phyloP scores from a whole-genome alignment of 1,140 invertebrate species.

The Periplaneta americana region DNA sequence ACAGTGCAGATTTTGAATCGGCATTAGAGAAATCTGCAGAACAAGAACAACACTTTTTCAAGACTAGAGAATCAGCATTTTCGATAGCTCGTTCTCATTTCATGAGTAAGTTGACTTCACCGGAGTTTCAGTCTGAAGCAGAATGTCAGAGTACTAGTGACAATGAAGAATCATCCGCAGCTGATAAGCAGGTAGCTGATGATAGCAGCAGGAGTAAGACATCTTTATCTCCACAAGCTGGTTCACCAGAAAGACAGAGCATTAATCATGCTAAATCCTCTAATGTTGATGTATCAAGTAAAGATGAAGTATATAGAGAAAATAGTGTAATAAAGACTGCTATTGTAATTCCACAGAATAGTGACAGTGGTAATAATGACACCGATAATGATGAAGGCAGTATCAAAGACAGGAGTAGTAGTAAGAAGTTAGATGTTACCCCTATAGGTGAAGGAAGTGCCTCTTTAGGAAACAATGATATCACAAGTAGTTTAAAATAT shows the following conservation, averaged over 20 bases:
- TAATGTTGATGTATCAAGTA: not conserved
- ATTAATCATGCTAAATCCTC: not conserved
- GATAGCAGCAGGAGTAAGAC: not conserved
- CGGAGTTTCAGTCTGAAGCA: not conserved
- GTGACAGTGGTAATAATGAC: too few relatives aligned
- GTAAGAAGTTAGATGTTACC: not conserved
- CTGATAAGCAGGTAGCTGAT: not conserved
- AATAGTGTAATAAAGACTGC: not conserved
- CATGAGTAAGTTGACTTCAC: constrained; percentile 30
- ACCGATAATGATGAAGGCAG: too few relatives aligned
- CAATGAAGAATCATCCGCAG: not conserved
- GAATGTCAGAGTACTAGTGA: not conserved
- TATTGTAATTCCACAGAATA: not conserved
- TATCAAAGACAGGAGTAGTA: not conserved
- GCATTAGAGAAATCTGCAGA: constrained; percentile 29
- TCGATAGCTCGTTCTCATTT: constrained; percentile 36
- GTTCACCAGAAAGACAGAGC: not conserved
- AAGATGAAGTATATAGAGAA: not conserved
- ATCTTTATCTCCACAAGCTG: not conserved
- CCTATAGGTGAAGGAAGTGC: not conserved
- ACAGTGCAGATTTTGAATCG: constrained; percentile 21
- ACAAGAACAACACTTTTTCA: not conserved
- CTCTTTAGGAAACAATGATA: not conserved
- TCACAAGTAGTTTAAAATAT: not conserved
- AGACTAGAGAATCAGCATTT: constrained; percentile 7